Evolutionary conservation across 2,888 invertebrate genomes (phyloP), one percentile per base, ranked within the genome.

Genomic region (Caenorhabditis panamensis): DNA sequence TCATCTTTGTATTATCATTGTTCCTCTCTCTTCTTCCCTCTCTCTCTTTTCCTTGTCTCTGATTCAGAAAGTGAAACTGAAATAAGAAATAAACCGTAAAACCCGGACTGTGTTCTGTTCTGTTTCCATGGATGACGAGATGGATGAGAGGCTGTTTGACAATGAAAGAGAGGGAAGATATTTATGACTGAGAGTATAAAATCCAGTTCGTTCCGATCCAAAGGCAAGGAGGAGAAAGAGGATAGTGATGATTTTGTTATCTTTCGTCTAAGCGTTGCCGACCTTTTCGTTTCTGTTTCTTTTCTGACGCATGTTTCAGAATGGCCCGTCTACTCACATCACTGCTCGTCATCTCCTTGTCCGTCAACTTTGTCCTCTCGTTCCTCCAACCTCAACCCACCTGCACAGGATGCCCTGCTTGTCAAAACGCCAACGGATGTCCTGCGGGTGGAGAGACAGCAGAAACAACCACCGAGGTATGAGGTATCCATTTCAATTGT

Each of bases 371-470:
- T 18, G 56, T 53, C 41, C 31, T 36, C 51, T 61, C 72, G 41
- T 80, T 80, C 49, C 59, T 80, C 4, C 53, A 63, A 26, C 79
- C 79, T 20, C 63, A 62, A 37, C 75, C 79, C 56, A 69, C 75
- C 24, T 80, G 79, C 49, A 24, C 56, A 11, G 64, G 66, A 59
- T 80, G 79, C 69, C 75, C 79, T 9, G 64, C 79, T 26, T 80
- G 79, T 69, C 79, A 80, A 64, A 80, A 80, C 69, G 69, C 64
- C 44, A 75, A 75, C 63, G 75, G 75, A 67, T 80, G 79, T 61
- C 58, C 73, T 59, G 22, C 51, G 24, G 79, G 49, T n/a, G 53
- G 58, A 18, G 67, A n/a, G 63, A 58, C 78, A 41, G 24, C 56
- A 51, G 69, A 63, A 64, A 53, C 77, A 51, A 71, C 71, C 51